Percentiles rank a stretch among this genome's conserved stretches.
These are phyloP conservation scores for Octomys mimax DNA, from an alignment of 2,797 vertebrate genomes.

Conservation along the genomic window DNA sequence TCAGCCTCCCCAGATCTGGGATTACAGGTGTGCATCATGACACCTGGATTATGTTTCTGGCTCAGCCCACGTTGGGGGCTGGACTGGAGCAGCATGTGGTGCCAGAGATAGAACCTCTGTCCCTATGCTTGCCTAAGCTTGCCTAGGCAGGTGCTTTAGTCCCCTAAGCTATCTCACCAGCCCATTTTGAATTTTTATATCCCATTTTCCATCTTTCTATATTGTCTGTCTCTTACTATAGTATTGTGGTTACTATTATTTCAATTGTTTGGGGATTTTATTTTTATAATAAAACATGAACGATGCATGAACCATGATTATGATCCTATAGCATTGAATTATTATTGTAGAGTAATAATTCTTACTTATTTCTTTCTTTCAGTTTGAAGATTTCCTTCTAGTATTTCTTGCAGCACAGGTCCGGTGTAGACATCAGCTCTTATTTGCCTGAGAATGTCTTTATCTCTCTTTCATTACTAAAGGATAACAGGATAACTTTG, in stretches of 20 bases:
- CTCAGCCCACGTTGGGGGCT: no score
- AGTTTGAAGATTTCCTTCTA: background rate
- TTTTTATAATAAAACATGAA: background rate
- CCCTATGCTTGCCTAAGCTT: no score
- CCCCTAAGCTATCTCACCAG: no score
- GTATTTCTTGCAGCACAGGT: background rate
- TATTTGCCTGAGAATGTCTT: background rate
- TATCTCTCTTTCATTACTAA: background rate
- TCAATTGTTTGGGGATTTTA: no score
- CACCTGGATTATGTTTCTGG: no score
- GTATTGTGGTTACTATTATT: background rate
- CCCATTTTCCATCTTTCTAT: background rate
- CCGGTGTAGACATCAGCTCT: background rate
- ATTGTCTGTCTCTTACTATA: background rate
- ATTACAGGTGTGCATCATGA: no score
- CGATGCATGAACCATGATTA: background rate
- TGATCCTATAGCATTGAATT: background rate
- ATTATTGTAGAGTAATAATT: no score
- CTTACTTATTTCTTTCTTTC: background rate
- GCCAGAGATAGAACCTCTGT: no score
- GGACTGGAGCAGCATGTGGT: no score
- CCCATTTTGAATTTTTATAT: background rate
- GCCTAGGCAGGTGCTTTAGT: no score
- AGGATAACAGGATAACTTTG: background rate
- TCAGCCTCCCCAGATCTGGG: no score